phyloP scores from a whole-genome alignment of 2,797 vertebrate species.

The Alosa sapidissima region DNA sequence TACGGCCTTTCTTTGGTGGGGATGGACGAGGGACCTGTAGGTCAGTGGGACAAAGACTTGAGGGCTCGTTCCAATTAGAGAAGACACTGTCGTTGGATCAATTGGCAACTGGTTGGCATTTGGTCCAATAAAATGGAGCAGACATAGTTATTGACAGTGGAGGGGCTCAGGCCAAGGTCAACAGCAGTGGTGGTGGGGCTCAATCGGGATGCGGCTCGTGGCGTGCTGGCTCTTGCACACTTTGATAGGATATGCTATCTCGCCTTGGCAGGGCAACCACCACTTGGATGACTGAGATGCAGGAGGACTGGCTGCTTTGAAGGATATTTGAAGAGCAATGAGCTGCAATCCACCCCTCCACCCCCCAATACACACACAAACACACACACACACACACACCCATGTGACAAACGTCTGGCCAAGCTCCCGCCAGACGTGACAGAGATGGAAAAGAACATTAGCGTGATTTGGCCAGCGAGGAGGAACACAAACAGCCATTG shows the following conservation, averaged over 20 bases:
- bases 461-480: slow-evolving; percentile 30
- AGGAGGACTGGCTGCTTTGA: slow-evolving; percentile 8
- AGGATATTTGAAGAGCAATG: slow-evolving; percentile 6
- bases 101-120: neutral
- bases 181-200: neutral
- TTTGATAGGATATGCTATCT: slow-evolving; percentile 18
- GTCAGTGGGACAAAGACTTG: neutral
- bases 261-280: neutral
- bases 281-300: slow-evolving; percentile 15
- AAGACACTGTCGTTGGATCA: neutral
- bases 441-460: slow-evolving; percentile 31
- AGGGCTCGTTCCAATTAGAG: slow-evolving; percentile 3
- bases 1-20: neutral
- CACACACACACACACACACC: neutral
- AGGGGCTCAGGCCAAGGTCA: slow-evolving; percentile 6
- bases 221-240: neutral
- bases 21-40: neutral
- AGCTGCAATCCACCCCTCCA: neutral
- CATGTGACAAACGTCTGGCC: slow-evolving; percentile 15
- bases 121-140: neutral
- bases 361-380: neutral
- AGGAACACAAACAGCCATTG: neutral
- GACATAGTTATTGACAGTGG: neutral
- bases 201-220: neutral
- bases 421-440: neutral